phyloP scores from a whole-genome alignment of 2,888 invertebrate species.

The Ypsolopha scabrella region DNA sequence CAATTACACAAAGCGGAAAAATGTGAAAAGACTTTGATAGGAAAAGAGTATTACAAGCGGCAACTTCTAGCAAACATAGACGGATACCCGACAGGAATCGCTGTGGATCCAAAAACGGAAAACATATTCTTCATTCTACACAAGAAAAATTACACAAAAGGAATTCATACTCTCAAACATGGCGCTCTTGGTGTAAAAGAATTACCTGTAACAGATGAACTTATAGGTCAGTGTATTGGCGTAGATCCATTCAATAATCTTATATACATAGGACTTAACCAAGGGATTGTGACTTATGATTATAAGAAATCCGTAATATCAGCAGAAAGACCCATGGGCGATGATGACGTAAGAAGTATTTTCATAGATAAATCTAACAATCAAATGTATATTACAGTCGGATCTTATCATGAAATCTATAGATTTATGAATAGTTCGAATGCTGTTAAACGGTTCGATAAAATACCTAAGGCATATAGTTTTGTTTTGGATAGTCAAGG shows the following conservation, averaged over 20 bases:
- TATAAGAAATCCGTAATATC: constrained; percentile 43
- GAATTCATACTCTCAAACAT: constrained; percentile 46
- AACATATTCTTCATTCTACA: constrained; percentile 55
- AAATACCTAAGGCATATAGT: constrained; percentile 51
- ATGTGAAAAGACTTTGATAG: constrained; percentile 53
- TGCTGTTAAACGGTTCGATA: constrained; percentile 50
- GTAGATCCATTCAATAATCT: constrained; percentile 34
- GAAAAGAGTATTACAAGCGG: constrained; percentile 46
- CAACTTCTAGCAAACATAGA: constrained; percentile 52
- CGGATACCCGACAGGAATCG: constrained; percentile 51
- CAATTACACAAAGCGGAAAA: constrained; percentile 24
- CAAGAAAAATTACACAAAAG: constrained; percentile 56
- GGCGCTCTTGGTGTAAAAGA: constrained; percentile 51
- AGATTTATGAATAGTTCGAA: constrained; percentile 50
- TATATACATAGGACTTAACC: constrained; percentile 55
- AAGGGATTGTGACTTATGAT: constrained; percentile 49
- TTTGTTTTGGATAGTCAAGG: constrained; percentile 49
- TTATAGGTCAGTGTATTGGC: constrained; percentile 49
- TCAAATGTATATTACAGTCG: constrained; percentile 54
- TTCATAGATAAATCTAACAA: constrained; percentile 50
- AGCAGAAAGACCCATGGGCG: constrained; percentile 52
- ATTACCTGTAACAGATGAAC: constrained; percentile 44
- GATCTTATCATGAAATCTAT: constrained; percentile 47
- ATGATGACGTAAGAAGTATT: constrained; percentile 51
- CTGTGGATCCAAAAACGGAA: constrained; percentile 46